A percentile compares a stretch with the other conserved stretches of the same genome.
Conservation (phyloP, 2,113 vertebrate genomes). For the Terrapene triunguis region DNA sequence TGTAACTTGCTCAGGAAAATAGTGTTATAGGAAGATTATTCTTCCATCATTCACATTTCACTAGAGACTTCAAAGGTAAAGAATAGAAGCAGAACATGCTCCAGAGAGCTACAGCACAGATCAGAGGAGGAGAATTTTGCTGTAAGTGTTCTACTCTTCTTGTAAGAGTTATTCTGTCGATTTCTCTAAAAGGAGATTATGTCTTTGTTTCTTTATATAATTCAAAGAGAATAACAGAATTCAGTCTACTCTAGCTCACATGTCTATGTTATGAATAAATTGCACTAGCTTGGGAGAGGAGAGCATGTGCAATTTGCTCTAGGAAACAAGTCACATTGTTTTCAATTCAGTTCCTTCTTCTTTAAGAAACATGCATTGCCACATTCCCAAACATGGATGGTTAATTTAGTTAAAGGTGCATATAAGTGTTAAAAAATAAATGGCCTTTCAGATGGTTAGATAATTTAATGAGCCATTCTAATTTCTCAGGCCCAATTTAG, state of each 20-base stretch:
- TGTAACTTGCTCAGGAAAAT: slow-evolving; percentile 55
- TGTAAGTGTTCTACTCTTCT: neutral
- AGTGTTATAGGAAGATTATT: slow-evolving; percentile 7
- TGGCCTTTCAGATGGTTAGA: neutral
- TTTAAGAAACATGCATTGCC: neutral
- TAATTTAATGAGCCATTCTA: neutral
- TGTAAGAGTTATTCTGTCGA: neutral
- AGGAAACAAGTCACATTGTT: neutral
- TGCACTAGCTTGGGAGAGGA: neutral
- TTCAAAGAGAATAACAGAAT: neutral
- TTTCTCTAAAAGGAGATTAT: accelerated
- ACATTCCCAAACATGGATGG: neutral
- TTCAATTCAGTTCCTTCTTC: neutral
- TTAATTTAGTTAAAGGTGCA: neutral
- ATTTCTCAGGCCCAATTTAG: neutral
- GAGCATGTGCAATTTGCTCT: neutral
- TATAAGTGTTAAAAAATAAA: neutral
- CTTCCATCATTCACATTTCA: slow-evolving; percentile 45
- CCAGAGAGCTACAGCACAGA: neutral
- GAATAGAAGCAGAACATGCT: neutral
- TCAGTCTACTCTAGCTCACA: neutral
- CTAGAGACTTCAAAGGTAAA: slow-evolving; percentile 36
- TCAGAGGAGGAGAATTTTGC: neutral
- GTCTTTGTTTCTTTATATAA: neutral
- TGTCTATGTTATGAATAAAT: neutral